Evolutionary conservation across 2,797 vertebrate genomes (phyloP).

Genomic region (Gymnocypris eckloni): DNA sequence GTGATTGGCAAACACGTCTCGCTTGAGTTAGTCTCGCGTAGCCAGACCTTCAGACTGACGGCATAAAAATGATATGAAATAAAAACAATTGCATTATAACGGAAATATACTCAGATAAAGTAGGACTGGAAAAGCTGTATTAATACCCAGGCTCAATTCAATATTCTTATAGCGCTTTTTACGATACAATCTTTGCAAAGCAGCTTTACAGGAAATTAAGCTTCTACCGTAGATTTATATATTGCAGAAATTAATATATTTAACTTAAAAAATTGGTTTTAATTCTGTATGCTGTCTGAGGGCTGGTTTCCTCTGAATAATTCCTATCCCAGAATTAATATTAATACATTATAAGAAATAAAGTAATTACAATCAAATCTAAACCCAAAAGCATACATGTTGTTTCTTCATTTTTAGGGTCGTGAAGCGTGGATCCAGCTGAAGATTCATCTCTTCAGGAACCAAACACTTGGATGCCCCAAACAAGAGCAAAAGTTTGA

Average conservation of each 20-base stretch:
- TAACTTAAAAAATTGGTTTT: too few relatives aligned
- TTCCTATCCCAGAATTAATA: not conserved
- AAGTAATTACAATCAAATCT: not conserved
- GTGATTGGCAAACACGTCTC: too few relatives aligned
- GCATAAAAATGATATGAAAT: too few relatives aligned
- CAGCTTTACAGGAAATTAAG: too few relatives aligned
- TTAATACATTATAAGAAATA: not conserved
- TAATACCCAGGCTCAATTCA: not conserved
- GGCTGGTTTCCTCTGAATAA: too few relatives aligned
- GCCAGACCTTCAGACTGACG: too few relatives aligned
- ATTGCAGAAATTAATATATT: too few relatives aligned
- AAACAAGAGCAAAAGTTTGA: not conserved
- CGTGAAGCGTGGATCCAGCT: conserved; percentile 77
- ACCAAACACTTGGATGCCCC: conserved; percentile 72
- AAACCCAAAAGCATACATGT: not conserved
- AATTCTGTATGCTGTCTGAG: too few relatives aligned
- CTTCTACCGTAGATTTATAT: too few relatives aligned
- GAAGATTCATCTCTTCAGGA: conserved; percentile 72
- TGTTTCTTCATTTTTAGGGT: conserved; percentile 58
- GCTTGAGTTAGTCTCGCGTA: too few relatives aligned
- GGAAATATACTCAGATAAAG: not conserved
- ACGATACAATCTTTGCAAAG: too few relatives aligned
- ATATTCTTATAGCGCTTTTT: too few relatives aligned
- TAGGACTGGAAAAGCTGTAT: not conserved
- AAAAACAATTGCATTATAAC: not conserved